Base-by-base conservation (phyloP, 2,797 vertebrate genomes). In the Gymnoscopelus microlampas region DNA sequence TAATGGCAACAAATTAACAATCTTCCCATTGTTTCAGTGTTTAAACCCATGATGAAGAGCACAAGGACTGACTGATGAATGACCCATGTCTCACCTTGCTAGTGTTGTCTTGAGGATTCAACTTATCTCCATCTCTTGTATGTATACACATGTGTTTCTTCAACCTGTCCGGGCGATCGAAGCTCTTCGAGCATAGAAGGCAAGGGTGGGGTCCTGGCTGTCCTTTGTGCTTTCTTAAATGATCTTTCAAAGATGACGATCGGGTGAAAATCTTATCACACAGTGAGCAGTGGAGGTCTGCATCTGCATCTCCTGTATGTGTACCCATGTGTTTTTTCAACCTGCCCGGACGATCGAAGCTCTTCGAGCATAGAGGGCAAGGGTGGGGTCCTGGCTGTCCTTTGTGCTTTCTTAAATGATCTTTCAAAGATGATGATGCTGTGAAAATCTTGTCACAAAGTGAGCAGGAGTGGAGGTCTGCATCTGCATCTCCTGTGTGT, bases 311-410 rank as follows among this genome's bases (percentile, higher is more conserved):
- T 13, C 68, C 73, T 0, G 57, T 23, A 0, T 89, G 88, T 24
- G 24, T 84, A 61, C 73, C 67, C 83, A 83, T 59, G 54, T 89
- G 88, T 26, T 83, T 85, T 58, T n/a, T 81, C 51, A 89, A 79
- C 60, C 85, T 75, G 0, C 82, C 80, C 0, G 88, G 88, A 7
- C 86, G 81, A 80, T 87, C 85, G 77, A 89, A 88, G 81, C 81
- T 85, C 60, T 74, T 79, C 61, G 56, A n/a, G 51, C 88, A 89
- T 35, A 82, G 63, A 1, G 73, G 61, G 73, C 86, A 86, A 53
- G 68, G 78, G 66, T 88, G 86, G 0, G 55, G 70, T 24, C 78
- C 8, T 29, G 26, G 82, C 71, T 71, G 70, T 4, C 84, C 88
- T 0, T 80, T 85, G 83, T 88, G 88, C n/a, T 84, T 68, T 50